phyloP scores from a whole-genome alignment of 2,888 invertebrate species.

The Apamea epomidion region DNA sequence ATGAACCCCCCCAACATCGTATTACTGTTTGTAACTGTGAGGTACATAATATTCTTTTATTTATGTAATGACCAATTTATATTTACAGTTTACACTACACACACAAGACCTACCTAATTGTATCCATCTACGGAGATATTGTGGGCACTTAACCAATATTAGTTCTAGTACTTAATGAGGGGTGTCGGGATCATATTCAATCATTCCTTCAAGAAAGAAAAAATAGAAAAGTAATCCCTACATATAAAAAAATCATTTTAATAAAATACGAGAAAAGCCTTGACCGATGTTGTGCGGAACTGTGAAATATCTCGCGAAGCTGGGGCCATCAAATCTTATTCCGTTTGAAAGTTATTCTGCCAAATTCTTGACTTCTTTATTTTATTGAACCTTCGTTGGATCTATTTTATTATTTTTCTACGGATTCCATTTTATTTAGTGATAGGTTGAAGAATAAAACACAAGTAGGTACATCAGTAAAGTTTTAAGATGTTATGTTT shows the following conservation, averaged over 20 bases:
- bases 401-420: constrained; percentile 8
- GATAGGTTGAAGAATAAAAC: constrained; percentile 3
- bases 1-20: neutral
- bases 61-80: neutral
- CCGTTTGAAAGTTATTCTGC: constrained; percentile 36
- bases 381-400: constrained; percentile 22
- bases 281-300: constrained; percentile 19
- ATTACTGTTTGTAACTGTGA: neutral
- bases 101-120: neutral
- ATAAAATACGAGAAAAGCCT: constrained; percentile 26
- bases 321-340: constrained; percentile 43
- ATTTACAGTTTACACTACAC: neutral
- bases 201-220: neutral
- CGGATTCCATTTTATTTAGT: neutral
- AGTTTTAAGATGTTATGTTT: neutral
- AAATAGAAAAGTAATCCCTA: neutral
- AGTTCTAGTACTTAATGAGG: neutral
- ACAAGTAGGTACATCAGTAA: neutral
- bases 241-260: constrained; percentile 6
- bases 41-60: neutral
- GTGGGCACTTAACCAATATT: neutral
- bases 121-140: neutral
- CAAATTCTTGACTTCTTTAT: constrained; percentile 18
- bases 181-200: neutral
- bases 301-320: constrained; percentile 14